These are phyloP conservation scores for Pocillopora damicornis DNA, from an alignment of 64 coral and sea anemone species.

Conservation along the genomic window DNA sequence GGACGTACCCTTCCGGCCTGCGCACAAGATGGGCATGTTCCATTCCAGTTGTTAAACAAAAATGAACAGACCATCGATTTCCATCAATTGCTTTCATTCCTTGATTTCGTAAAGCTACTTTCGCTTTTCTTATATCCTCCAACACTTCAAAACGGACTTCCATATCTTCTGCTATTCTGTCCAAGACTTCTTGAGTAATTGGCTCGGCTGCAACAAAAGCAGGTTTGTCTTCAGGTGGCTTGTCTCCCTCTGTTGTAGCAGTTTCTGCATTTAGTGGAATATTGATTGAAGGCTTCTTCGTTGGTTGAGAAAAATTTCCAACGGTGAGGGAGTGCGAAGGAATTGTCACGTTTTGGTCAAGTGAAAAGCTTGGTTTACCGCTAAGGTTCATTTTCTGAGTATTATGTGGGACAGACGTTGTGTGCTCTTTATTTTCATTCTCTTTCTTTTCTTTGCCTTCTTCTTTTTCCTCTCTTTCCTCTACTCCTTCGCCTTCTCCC, in stretches of 20 bases:
- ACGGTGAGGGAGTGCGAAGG: too few species aligned
- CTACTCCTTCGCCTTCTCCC: too few species aligned
- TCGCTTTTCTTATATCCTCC: neutral
- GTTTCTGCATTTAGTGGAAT: neutral
- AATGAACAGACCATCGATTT: slow-evolving; percentile 31
- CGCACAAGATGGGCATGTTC: slow-evolving; percentile 31
- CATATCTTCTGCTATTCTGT: slow-evolving; percentile 58
- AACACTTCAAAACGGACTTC: slow-evolving; percentile 62
- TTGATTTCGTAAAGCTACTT: slow-evolving; percentile 33
- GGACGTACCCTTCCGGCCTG: slow-evolving; percentile 30
- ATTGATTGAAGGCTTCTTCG: too few species aligned
- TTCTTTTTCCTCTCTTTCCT: too few species aligned
- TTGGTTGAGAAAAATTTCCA: too few species aligned
- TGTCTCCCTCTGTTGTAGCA: neutral
- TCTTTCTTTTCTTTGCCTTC: too few species aligned
- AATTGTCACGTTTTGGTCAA: too few species aligned
- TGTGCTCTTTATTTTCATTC: too few species aligned
- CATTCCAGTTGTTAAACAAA: slow-evolving; percentile 44
- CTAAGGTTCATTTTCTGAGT: too few species aligned
- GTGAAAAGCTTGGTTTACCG: too few species aligned
- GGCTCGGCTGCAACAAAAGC: neutral
- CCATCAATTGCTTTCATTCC: slow-evolving; percentile 17
- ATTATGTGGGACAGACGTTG: too few species aligned
- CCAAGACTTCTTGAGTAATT: slow-evolving; percentile 42
- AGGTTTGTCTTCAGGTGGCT: too few species aligned